Evolutionary conservation across 2,888 invertebrate species (phyloP).

Genomic region (Polyommatus iphigenia): DNA sequence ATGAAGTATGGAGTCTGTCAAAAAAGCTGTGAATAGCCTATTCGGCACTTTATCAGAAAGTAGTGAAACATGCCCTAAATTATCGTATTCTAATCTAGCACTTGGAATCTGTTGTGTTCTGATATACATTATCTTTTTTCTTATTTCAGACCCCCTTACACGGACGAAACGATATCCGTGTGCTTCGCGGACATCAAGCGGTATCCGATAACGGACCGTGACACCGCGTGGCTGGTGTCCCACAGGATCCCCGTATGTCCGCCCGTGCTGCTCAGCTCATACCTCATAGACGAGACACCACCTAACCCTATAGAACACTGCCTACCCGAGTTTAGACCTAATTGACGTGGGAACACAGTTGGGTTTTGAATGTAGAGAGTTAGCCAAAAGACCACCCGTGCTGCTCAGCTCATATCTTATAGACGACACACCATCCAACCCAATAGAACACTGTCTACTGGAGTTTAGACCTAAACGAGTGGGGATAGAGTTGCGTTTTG

Average conservation of each 20-base stretch:
- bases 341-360: slow-evolving; percentile 36
- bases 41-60: too few relatives aligned
- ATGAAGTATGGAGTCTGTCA: too few relatives aligned
- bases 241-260: slow-evolving; percentile 81
- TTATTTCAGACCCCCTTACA: slow-evolving; percentile 77
- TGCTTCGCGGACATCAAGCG: slow-evolving; percentile 84
- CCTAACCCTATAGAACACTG: slow-evolving; percentile 61
- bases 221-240: slow-evolving; percentile 77
- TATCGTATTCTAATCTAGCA: too few relatives aligned
- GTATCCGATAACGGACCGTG: slow-evolving; percentile 69
- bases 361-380: neutral
- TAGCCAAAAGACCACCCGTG: slow-evolving; percentile 63
- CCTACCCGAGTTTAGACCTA: slow-evolving; percentile 57
- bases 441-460: slow-evolving; percentile 58
- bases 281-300: slow-evolving; percentile 69
- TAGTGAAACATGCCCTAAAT: too few relatives aligned
- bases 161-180: slow-evolving; percentile 82
- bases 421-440: slow-evolving; percentile 60
- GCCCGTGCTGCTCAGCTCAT: slow-evolving; percentile 82
- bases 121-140: neutral
- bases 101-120: too few relatives aligned
- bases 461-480: slow-evolving; percentile 52
- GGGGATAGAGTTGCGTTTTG: slow-evolving; percentile 8
- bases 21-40: too few relatives aligned
- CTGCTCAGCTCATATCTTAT: slow-evolving; percentile 82